Evolutionary conservation across 2,888 invertebrate species (phyloP), one percentile per base, ranked within the genome.

Genomic region (Spisula solida): DNA sequence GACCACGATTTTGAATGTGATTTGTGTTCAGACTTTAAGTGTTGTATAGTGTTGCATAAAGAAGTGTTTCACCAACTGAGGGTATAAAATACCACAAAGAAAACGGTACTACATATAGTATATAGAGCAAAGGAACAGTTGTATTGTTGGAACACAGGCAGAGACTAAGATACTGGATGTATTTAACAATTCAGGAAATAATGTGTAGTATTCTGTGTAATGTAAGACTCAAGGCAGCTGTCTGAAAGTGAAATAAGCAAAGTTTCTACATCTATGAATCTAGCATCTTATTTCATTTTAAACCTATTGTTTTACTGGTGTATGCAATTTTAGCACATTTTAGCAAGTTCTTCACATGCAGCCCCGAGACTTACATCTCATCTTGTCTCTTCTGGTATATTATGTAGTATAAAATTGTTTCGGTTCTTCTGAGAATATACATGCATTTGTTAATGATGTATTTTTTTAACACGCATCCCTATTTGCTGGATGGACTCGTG

Each of bases 1-100:
- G 86, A 20, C 86, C 86, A 86, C 70, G 86, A 70, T 86, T 81
- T 82, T 86, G 81, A 82, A 31, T 75, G 75, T 55, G 75, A n/a
- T 16, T 16, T 16, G 31, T 48, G 29, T 41, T 34, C 48, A 70
- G 75, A 83, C 47, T 48, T 41, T 83, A 48, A 47, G 51, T 83
- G 83, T 83, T 47, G 48, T 60, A 75, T 16, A 83, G n/a, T 75
- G 70, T 70, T 70, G 20, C 12, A 2, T 60, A 75, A 31, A 25
- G 31, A 31, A 16, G 34, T 75, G 31, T 75, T 75, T 31, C 31
- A 75, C 75, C 16, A 14, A 18, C 16, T 75, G 29, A 18, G 16
- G 75, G 75, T 75, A 75, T 75, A 31, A 18, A 34, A 75, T 75
- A 34, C 75, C 75, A 34, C 75, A 31, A 16, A 16, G 34, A 18